Percentiles rank a stretch among this genome's conserved stretches.
Conservation (phyloP, 2,113 vertebrate genomes). For the Anguilla rostrata region DNA sequence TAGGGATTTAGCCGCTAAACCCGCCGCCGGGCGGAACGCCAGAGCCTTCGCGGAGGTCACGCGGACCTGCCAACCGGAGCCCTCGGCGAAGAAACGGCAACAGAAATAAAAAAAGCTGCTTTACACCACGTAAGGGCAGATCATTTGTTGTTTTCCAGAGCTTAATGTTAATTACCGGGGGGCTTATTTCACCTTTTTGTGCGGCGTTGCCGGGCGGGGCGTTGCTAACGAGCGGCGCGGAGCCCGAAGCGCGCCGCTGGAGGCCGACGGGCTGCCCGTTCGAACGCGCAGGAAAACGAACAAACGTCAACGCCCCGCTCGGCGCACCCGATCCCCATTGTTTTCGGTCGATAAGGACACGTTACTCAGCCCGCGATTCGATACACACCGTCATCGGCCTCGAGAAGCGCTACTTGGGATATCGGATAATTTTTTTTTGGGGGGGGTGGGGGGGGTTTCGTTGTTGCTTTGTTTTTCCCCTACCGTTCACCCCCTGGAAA, state of each 20-base stretch:
- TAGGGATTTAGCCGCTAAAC: conserved; percentile 47
- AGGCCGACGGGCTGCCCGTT: background rate
- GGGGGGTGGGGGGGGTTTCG: background rate
- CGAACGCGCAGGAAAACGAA: background rate
- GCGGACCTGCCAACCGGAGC: conserved; percentile 59
- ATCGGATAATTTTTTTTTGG: background rate
- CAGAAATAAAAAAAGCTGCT: background rate
- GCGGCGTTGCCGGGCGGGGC: conserved; percentile 41
- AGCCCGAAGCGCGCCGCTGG: background rate
- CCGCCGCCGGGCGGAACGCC: no score
- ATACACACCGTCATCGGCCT: background rate
- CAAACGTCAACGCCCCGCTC: background rate
- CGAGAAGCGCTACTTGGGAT: background rate
- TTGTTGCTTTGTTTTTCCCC: background rate
- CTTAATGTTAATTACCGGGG: conserved; percentile 54
- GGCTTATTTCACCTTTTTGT: conserved; percentile 40
- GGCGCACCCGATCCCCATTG: background rate
- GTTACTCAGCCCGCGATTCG: background rate
- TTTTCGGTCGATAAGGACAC: background rate
- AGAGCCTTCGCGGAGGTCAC: conserved; percentile 40
- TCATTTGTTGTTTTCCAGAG: conserved; percentile 48
- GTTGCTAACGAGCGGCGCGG: conserved; percentile 45
- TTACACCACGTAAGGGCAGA: conserved; percentile 13
- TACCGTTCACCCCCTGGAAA: background rate
- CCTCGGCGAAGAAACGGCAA: background rate